Percentiles rank a stretch among this genome's conserved stretches.
Evolutionary conservation across 2,888 invertebrate species (phyloP).

Genomic region (Morpho helenor): DNA sequence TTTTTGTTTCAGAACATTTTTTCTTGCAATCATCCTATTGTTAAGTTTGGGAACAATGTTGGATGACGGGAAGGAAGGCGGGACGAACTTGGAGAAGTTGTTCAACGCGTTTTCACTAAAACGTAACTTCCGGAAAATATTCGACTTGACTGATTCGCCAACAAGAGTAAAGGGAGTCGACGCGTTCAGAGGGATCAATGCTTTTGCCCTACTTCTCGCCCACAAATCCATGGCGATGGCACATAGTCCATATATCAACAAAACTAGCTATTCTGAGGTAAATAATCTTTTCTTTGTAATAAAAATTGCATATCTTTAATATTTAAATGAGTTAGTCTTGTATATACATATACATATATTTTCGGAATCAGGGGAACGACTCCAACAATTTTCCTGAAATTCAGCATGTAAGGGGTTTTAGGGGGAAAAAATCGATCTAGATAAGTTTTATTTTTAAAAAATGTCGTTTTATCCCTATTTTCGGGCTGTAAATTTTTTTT

Average conservation of each 20-base stretch:
- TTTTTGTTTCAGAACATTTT: constrained; percentile 61
- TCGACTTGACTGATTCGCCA: constrained; percentile 57
- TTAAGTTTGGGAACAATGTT: constrained; percentile 62
- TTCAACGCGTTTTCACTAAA: constrained; percentile 74
- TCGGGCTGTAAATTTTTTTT: too few relatives aligned
- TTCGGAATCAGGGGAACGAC: too few relatives aligned
- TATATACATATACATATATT: too few relatives aligned
- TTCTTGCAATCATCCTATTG: constrained; percentile 57
- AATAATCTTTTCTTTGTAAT: constrained; percentile 23
- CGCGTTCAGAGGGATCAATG: constrained; percentile 76
- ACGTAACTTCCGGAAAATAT: constrained; percentile 64
- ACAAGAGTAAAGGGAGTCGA: constrained; percentile 72
- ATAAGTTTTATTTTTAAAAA: too few relatives aligned
- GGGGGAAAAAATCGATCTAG: too few relatives aligned
- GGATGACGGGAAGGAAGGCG: constrained; percentile 64
- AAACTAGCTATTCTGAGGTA: constrained; percentile 76
- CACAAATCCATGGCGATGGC: constrained; percentile 81
- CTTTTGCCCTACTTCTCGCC: constrained; percentile 73
- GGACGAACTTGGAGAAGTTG: constrained; percentile 68
- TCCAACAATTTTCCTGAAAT: too few relatives aligned
- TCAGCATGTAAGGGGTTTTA: too few relatives aligned
- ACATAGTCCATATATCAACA: constrained; percentile 78
- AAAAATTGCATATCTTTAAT: too few relatives aligned
- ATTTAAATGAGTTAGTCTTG: too few relatives aligned
- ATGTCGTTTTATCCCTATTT: too few relatives aligned